Conservation (phyloP, 2,888 invertebrate genomes). For the Horisme vitalbata region DNA sequence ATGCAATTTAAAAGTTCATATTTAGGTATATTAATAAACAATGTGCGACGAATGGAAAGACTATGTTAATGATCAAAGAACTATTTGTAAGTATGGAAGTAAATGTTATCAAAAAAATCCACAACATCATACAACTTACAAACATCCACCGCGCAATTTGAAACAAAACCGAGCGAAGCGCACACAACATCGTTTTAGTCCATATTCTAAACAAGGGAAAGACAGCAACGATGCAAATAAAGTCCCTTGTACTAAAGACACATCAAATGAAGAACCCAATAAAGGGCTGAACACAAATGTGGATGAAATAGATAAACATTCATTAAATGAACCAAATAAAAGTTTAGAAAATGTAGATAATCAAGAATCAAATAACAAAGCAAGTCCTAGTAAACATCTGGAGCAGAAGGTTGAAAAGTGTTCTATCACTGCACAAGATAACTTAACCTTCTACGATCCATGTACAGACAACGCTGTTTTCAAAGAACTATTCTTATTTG, state of each 20-base stretch:
- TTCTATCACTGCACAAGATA: constrained; percentile 45
- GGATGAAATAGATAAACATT: background rate
- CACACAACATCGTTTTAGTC: constrained; percentile 47
- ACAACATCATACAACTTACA: constrained; percentile 87
- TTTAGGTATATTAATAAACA: too few relatives aligned
- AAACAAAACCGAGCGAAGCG: constrained; percentile 40
- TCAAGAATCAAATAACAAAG: background rate
- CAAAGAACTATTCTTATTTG: constrained; percentile 89
- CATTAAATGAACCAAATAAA: background rate
- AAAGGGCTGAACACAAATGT: background rate
- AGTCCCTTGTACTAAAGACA: background rate
- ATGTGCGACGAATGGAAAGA: constrained; percentile 66
- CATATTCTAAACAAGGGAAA: constrained; percentile 38
- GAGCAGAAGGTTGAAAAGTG: constrained; percentile 4
- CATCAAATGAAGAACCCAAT: background rate
- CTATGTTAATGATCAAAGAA: constrained; percentile 72
- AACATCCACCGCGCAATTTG: constrained; percentile 85
- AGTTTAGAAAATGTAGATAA: background rate
- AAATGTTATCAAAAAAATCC: constrained; percentile 93
- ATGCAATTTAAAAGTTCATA: too few relatives aligned
- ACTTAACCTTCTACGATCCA: constrained; percentile 63
- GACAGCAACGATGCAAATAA: background rate
- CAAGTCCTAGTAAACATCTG: background rate
- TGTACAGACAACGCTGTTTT: constrained; percentile 82
- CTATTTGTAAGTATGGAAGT: constrained; percentile 88